Evolutionary conservation across 2,113 vertebrate species (phyloP).

Genomic region (Sciurus niger): DNA sequence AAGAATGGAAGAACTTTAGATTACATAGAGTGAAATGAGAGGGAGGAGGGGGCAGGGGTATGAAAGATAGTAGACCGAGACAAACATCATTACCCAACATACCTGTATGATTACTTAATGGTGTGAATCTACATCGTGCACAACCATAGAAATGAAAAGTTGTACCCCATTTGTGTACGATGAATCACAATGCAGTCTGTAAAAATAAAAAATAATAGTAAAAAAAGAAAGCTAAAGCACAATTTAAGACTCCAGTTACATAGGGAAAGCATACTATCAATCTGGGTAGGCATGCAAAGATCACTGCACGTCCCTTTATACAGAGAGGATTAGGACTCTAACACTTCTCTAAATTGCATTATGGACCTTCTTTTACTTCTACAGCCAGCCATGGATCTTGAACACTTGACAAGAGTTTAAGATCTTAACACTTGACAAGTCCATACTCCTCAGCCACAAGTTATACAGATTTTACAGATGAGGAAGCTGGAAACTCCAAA

Average conservation of each 20-base stretch:
- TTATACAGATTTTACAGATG: not conserved
- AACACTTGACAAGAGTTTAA: not conserved
- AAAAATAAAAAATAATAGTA: too few relatives aligned
- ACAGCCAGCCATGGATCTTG: not conserved
- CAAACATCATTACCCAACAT: too few relatives aligned
- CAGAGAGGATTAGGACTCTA: not conserved
- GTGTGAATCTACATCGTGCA: too few relatives aligned
- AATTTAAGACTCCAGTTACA: not conserved
- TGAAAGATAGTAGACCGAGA: too few relatives aligned
- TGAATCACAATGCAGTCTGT: too few relatives aligned
- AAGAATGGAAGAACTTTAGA: too few relatives aligned
- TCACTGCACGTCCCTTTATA: not conserved
- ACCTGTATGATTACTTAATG: too few relatives aligned
- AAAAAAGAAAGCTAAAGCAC: not conserved
- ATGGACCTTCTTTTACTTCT: not conserved
- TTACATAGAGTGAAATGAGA: too few relatives aligned
- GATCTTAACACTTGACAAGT: not conserved
- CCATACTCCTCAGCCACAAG: not conserved
- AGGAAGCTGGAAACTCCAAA: not conserved
- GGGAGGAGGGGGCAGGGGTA: too few relatives aligned
- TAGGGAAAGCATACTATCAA: not conserved
- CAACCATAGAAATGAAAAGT: too few relatives aligned
- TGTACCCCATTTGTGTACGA: too few relatives aligned
- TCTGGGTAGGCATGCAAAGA: not conserved
- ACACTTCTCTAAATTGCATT: not conserved